Evolutionary conservation across 2,888 invertebrate species (phyloP), one percentile per base, ranked within the genome.

Genomic region (Chaetogeoica ovagalla): DNA sequence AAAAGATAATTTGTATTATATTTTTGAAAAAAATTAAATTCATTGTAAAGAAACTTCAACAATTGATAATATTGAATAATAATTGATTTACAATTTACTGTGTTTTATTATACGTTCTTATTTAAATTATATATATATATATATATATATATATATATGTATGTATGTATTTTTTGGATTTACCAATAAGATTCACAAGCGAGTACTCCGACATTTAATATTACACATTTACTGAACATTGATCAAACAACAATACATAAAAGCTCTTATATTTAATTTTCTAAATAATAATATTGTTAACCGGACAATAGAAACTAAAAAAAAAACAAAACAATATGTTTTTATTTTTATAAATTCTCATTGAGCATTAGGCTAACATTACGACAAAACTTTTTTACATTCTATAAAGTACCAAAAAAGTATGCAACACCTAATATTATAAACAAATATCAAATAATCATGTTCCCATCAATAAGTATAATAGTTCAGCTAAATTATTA

Each of bases 351-450:
- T 55, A 79, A 79, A 79, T 70, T 77, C 70, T 79, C 43, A 71
- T 79, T 79, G 79, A 79, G 79, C 79, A 79, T 79, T 79, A 79
- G 79, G 63, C 79, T 79, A 79, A 71, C 57, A 79, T 70, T 70
- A 79, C 79, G 65, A 79, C 39, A 69, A 77, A 70, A 69, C 69
- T 69, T 73, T 62, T 77, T 77, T 70, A 70, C 62, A 62, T 65
- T 70, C 63, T 70, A 71, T 69, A 69, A 57, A 69, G 63, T 63
- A 79, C 79, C 79, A 77, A 69, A 77, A 70, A 77, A 70, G 68
- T 68, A 60, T 76, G 55, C 52, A 77, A 55, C 62, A 70, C 69
- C 77, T 77, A 77, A 77, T 65, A 63, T 74, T 74, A 79, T 71
- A 71, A 65, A 79, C 43, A 71, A 62, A 69, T 79, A 79, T 79